These are phyloP conservation scores for Aricia artaxerxes DNA, from an alignment of 2,888 invertebrate genomes.

Conservation along the genomic window DNA sequence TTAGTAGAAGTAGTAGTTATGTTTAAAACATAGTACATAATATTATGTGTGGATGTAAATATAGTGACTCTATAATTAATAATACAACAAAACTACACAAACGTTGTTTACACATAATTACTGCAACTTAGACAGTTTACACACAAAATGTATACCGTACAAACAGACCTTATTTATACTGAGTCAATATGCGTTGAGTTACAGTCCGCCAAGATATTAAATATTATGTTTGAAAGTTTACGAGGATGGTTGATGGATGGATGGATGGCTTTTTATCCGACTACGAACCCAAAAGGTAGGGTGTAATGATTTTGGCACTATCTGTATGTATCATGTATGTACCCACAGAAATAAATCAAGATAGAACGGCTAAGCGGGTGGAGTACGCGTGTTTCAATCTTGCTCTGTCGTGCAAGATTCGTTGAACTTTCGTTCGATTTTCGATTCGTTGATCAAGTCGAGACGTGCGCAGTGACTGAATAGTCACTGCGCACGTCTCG, in stretches of 20 bases:
- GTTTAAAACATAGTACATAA: neutral
- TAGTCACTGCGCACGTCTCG: too few relatives aligned
- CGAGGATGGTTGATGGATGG: neutral
- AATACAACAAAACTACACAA: neutral
- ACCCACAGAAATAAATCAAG: too few relatives aligned
- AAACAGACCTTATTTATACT: neutral
- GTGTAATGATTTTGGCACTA: neutral
- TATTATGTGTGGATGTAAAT: neutral
- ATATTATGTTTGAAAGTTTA: neutral
- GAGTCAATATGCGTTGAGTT: constrained; percentile 3
- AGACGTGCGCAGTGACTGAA: too few relatives aligned
- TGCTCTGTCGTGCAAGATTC: too few relatives aligned
- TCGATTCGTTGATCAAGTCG: too few relatives aligned
- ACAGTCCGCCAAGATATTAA: neutral
- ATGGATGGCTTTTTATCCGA: neutral
- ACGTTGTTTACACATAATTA: constrained; percentile 31
- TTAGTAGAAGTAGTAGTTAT: too few relatives aligned
- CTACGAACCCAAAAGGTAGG: neutral
- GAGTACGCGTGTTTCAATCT: too few relatives aligned
- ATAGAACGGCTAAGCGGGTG: too few relatives aligned
- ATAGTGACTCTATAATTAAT: neutral
- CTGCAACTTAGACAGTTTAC: constrained; percentile 30
- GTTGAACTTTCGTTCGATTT: too few relatives aligned
- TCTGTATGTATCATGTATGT: too few relatives aligned
- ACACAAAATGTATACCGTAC: constrained; percentile 16